Evolutionary conservation across 2,888 invertebrate species (phyloP), one percentile per base, ranked within the genome.

Genomic region (Synanthedon vespiformis): DNA sequence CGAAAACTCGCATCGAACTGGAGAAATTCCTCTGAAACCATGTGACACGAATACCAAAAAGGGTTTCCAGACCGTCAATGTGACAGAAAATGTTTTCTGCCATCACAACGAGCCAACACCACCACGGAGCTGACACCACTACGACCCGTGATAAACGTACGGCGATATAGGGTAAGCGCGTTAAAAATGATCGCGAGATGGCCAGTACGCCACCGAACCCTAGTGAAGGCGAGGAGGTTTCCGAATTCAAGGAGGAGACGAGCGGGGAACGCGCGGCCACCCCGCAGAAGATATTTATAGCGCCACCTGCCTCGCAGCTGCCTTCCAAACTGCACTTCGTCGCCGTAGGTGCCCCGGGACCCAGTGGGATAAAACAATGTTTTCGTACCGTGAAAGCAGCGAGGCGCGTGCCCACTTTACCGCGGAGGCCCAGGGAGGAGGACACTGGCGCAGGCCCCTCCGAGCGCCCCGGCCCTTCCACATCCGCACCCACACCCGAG

Each of bases 21-120:
- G 67, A 74, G 76, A 77, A 80, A 83, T 76, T 79, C 77, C 71
- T 70, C 79, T 73, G 84, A 78, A 86, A 82, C 77, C 87, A 87
- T 87, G 87, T 86, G 86, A 87, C 86, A 87, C 86, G 86, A 86
- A 86, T 87, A 85, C 86, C 83, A 85, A 85, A 85, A 83, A 82
- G 80, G 79, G 79, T 78, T 82, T 80, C 80, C 82, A 83, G 80
- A 85, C 77, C 84, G 86, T 85, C 86, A 85, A 84, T 86, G 86
- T 87, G 86, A 86, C 86, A 86, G 86, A 86, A 34, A 81, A 87
- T 87, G 86, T 87, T 86, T 87, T 84, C 83, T 85, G 82, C 84
- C 81, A 84, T 84, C 82, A 63, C 77, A 83, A 80, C 85, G 76
- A 76, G 68, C 75, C 79, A 78, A 72, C 77, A 78, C 76, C 71